These are phyloP conservation scores for Eupristina koningsbergeri DNA, from an alignment of 1,140 invertebrate species.

Conservation along the genomic window DNA sequence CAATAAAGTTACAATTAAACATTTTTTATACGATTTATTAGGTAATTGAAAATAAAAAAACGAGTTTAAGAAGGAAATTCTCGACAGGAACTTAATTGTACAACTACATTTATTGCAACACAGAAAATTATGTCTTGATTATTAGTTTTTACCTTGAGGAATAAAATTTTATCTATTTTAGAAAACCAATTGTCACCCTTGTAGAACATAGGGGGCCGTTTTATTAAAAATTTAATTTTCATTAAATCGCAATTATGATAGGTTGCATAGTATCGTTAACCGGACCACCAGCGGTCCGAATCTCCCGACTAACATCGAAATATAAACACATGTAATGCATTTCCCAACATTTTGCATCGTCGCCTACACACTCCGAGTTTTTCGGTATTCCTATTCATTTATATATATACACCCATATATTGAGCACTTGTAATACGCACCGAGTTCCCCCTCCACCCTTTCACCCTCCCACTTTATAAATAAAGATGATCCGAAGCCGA, in stretches of 20 bases:
- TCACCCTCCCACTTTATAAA: slow-evolving; percentile 63
- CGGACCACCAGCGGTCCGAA: neutral
- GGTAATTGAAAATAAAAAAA: too few relatives aligned
- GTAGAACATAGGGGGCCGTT: neutral
- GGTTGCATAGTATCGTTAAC: neutral
- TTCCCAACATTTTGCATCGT: neutral
- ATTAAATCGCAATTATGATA: slow-evolving; percentile 5
- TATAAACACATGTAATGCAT: slow-evolving; percentile 21
- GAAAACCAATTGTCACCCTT: neutral
- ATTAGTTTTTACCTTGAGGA: neutral
- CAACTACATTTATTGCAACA: slow-evolving; percentile 8
- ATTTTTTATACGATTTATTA: too few relatives aligned
- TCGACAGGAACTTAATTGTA: neutral
- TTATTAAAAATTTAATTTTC: neutral
- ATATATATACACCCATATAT: neutral
- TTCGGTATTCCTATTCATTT: slow-evolving; percentile 40
- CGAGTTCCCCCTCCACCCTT: slow-evolving; percentile 48
- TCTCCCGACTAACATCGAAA: neutral
- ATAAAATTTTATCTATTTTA: neutral
- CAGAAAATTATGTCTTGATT: slow-evolving; percentile 7
- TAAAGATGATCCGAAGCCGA: slow-evolving; percentile 53
- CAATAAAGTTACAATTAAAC: too few relatives aligned
- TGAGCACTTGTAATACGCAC: slow-evolving; percentile 48
- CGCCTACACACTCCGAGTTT: slow-evolving; percentile 35
- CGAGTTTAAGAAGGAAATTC: neutral